These are phyloP conservation scores for Cygnus buccinator DNA, from an alignment of 2,113 vertebrate genomes.

Conservation along the genomic window DNA sequence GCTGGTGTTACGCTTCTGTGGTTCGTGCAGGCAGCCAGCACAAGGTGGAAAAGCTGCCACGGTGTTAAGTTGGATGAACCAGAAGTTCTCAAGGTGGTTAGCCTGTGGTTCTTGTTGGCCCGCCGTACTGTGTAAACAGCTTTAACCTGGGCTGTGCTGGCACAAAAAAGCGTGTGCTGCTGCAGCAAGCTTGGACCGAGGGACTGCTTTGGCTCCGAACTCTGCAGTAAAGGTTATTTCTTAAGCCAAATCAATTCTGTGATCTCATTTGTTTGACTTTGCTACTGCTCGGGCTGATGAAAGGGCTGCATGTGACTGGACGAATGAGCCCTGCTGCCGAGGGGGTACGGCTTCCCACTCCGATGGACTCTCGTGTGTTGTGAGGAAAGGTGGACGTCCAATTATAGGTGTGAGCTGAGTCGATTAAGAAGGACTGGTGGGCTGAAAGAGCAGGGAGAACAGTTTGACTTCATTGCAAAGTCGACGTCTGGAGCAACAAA, in stretches of 20 bases:
- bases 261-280: neutral
- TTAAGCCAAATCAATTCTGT: neutral
- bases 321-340: neutral
- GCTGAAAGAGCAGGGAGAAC: neutral
- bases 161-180: neutral
- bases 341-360: neutral
- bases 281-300: neutral
- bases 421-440: neutral
- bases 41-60: neutral
- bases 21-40: neutral
- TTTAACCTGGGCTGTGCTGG: neutral
- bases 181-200: neutral
- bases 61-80: neutral
- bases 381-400: neutral
- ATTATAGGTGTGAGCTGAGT: neutral
- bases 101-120: neutral
- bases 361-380: neutral
- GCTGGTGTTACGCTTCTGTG: neutral
- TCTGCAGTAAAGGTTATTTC: neutral
- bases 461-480: neutral
- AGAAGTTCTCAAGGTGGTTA: neutral
- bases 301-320: rapidly evolving
- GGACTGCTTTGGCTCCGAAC: neutral
- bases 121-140: neutral
- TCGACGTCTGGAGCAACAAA: neutral